Percentiles rank a stretch among this genome's conserved stretches.
Evolutionary conservation across 2,113 vertebrate species (phyloP).

Genomic region (Cnemophilus loriae): DNA sequence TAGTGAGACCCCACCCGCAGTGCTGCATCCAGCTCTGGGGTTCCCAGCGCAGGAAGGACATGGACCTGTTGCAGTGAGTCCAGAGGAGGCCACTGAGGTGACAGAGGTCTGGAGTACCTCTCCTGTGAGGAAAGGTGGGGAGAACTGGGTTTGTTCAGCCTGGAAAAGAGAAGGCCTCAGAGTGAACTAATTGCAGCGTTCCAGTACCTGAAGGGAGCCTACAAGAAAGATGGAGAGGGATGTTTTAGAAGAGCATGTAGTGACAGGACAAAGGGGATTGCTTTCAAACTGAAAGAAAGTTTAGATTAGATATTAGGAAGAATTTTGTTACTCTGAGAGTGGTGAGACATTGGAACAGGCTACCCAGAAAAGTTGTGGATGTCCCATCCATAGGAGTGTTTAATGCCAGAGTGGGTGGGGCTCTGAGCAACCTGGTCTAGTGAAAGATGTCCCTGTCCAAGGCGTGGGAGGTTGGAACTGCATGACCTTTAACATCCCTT

Average conservation of each 20-base stretch:
- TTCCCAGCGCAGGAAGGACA: background rate
- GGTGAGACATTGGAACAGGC: background rate
- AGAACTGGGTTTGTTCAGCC: background rate
- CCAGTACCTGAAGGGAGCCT: background rate
- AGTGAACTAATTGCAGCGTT: background rate
- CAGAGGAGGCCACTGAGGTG: background rate
- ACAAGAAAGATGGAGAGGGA: background rate
- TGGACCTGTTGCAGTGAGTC: rapidly evolving
- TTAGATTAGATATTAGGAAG: background rate
- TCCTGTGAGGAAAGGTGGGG: background rate
- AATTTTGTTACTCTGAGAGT: background rate
- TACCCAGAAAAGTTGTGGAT: background rate
- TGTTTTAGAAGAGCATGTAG: background rate
- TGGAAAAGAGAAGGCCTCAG: background rate
- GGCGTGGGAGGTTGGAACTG: background rate
- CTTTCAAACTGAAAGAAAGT: background rate
- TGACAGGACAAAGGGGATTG: background rate
- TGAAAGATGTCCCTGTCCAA: background rate
- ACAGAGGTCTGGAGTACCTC: background rate
- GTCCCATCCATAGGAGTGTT: background rate
- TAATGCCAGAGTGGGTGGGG: background rate
- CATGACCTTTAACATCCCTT: background rate
- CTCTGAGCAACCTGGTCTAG: background rate
- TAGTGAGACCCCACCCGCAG: background rate
- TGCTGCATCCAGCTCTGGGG: background rate